Base-by-base conservation (phyloP, 2,888 invertebrate genomes). In the Schizotus pectinicornis region DNA sequence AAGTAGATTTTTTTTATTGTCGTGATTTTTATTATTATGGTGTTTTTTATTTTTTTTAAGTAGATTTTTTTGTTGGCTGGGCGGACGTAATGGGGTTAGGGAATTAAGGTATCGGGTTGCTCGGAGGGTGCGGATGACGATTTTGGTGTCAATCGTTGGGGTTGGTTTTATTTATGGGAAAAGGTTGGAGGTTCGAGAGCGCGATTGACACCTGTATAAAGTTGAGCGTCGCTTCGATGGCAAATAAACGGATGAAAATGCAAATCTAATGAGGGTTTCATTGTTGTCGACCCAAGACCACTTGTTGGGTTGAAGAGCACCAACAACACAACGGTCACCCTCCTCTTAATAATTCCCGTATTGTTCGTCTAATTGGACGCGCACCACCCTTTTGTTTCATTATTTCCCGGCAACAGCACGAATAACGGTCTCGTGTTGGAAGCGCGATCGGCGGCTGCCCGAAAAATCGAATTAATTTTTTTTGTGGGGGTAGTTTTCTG, bases 81-180 rank as follows among this genome's bases (percentile, higher is more conserved):
- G n/a, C 22, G 5, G 5, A 22, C 22, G 22, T 22, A 22, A 22
- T 5, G 22, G 2, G 3, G 22, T 22, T 22, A 22, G 5, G 9
- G 9, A 37, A 69, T 69, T 69, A 68, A 68, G 67, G 66, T 73
- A 73, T 74, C 72, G 61, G 61, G 68, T 74, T 74, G 65, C 74
- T 57, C 35, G 59, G 61, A 67, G 56, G 48, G 46, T 57, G 50
- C 42, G 51, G 57, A 58, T 56, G 48, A 62, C 65, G 62, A 69
- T 72, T 72, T 71, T 70, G 70, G 73, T 74, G 74, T 70, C 74
- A 73, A 68, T 73, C 67, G 67, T 68, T 69, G 59, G 61, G 42
- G 61, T 50, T 43, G 57, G 52, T 41, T 45, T 49, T 49, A 53
- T 53, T 59, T 37, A 35, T 12, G 56, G 57, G 56, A 54, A 59